Evolutionary conservation across 2,797 vertebrate species (phyloP).

Genomic region (Pseudopleuronectes americanus): DNA sequence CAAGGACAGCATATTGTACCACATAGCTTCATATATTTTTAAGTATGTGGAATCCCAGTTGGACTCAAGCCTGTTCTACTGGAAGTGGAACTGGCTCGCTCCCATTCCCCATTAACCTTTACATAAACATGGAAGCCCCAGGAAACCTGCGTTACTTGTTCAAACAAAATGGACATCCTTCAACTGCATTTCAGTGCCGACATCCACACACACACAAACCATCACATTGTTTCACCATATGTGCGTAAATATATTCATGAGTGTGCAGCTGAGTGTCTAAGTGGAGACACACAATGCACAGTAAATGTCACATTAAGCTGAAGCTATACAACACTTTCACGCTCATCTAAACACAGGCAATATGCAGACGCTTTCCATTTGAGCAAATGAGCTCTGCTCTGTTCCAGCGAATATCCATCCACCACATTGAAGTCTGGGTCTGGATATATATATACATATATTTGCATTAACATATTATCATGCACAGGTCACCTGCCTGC

Average conservation of each 20-base stretch:
- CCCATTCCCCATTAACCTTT: neutral
- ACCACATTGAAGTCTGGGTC: too few relatives aligned
- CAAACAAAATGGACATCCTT: conserved; percentile 1
- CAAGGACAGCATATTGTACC: conserved; percentile 13
- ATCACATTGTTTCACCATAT: neutral
- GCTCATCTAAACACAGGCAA: neutral
- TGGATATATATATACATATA: too few relatives aligned
- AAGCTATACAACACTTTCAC: neutral
- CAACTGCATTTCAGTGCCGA: neutral
- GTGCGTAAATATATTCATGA: conserved; percentile 24
- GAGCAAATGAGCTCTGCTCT: neutral
- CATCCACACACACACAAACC: neutral
- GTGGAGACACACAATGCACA: neutral
- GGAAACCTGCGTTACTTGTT: conserved; percentile 3
- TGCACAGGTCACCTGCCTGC: too few relatives aligned
- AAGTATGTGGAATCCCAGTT: conserved; percentile 20
- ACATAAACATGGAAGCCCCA: conserved; percentile 9
- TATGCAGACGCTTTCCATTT: too few relatives aligned
- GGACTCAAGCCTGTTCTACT: neutral
- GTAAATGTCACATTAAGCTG: neutral
- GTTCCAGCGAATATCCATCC: neutral
- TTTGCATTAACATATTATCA: too few relatives aligned
- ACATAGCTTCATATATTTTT: conserved; percentile 37
- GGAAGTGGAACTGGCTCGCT: neutral
- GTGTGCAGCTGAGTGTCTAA: neutral